A percentile compares a stretch with the other conserved stretches of the same genome.
These are phyloP conservation scores for Sylvia borin DNA, from an alignment of 2,797 vertebrate species.

Conservation along the genomic window DNA sequence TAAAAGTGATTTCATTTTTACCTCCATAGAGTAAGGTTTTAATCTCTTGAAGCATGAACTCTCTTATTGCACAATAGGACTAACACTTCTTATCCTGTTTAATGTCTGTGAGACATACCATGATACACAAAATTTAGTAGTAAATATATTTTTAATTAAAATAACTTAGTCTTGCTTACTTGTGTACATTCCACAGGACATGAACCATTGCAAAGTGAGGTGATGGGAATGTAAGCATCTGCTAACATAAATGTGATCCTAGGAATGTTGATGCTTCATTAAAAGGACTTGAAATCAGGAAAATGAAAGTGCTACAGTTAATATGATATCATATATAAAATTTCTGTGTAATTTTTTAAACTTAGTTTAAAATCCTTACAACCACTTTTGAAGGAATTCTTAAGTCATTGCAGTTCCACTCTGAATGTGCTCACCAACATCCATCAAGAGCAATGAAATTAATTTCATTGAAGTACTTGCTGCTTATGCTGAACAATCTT, in stretches of 20 bases:
- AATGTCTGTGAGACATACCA: background rate
- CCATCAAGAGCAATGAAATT: background rate
- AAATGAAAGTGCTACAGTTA: background rate
- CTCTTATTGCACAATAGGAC: background rate
- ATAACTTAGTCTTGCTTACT: background rate
- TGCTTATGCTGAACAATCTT: background rate
- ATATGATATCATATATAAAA: background rate
- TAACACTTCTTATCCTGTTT: background rate
- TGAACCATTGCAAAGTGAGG: background rate
- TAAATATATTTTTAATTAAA: background rate
- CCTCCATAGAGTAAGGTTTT: background rate
- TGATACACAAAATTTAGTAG: background rate
- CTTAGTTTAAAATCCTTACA: background rate
- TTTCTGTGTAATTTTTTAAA: background rate
- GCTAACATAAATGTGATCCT: background rate
- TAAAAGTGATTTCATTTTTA: background rate
- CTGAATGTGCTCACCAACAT: background rate
- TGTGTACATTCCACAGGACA: background rate
- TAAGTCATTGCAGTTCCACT: background rate
- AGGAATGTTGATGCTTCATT: background rate
- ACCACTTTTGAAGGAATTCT: background rate
- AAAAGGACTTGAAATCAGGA: background rate
- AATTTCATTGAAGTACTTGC: rapidly evolving
- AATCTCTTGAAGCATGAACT: background rate
- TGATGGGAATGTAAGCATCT: background rate